Percentiles rank a stretch among this genome's conserved stretches.
Conservation (phyloP, 2,113 vertebrate species). For the Indicator indicator region DNA sequence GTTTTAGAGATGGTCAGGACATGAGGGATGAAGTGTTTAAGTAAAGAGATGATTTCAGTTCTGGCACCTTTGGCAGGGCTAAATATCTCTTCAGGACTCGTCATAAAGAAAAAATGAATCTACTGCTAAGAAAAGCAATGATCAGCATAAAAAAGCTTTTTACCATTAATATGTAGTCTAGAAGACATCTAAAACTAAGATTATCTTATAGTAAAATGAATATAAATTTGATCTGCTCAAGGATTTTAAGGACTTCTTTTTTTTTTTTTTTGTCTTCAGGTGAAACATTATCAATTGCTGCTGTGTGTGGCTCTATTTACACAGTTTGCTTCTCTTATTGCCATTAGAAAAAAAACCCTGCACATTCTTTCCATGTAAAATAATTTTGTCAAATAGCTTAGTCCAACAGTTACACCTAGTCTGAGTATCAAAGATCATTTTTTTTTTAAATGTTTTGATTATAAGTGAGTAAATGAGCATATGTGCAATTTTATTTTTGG, state of each 20-base stretch:
- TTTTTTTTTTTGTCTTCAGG: slow-evolving; percentile 30
- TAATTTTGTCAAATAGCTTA: slow-evolving; percentile 74
- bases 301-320: slow-evolving; percentile 64
- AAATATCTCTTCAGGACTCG: not conserved
- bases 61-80: slow-evolving; percentile 14
- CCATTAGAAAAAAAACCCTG: slow-evolving; percentile 66
- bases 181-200: slow-evolving; percentile 18
- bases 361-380: slow-evolving; percentile 79
- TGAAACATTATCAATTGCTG: slow-evolving; percentile 73
- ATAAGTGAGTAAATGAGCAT: slow-evolving; percentile 80
- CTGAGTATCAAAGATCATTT: slow-evolving; percentile 67
- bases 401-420: slow-evolving; percentile 75
- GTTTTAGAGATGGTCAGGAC: slow-evolving; percentile 34
- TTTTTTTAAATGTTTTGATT: slow-evolving; percentile 77
- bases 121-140: not conserved
- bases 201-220: slow-evolving; percentile 1
- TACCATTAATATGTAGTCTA: not conserved
- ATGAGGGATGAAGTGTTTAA: slow-evolving; percentile 53
- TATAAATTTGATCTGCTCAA: not conserved
- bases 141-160: not conserved
- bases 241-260: not conserved
- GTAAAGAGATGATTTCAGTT: slow-evolving; percentile 55
- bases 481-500: slow-evolving; percentile 82
- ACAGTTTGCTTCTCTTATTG: slow-evolving; percentile 72
- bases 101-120: not conserved